Evolutionary conservation across 1,140 invertebrate species (phyloP), one percentile per base, ranked within the genome.

Genomic region (Anoplophora glabripennis): DNA sequence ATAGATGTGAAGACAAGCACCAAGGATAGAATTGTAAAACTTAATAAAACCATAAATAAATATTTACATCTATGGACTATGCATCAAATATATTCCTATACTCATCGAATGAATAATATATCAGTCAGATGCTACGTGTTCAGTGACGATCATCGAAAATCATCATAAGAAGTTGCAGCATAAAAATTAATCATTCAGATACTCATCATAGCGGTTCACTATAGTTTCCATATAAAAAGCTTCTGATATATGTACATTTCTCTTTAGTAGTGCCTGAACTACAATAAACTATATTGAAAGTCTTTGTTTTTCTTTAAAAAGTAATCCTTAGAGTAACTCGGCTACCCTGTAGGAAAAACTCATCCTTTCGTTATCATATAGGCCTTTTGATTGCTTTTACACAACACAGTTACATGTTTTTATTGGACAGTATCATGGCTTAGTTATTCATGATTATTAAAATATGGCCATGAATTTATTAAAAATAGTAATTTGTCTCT

Each of bases 221-320:
- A 64, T 59, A 59, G 49, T 59, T 67, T 69, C 69, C 71, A 75
- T 75, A 75, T 75, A 75, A 75, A 75, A 74, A 75, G 72, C 70
- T 71, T 72, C 66, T 68, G 65, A 64, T 67, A 71, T 75, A 75
- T 74, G 36, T 74, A 74, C 72, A 74, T 51, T 63, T 65, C 59
- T 65, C 52, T 70, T 67, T 72, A 36, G 42, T 64, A 55, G 58
- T 65, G 45, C 59, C 63, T 61, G 55, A 65, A 54, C 53, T 61
- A 61, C 53, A 48, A 41, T 57, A 53, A 56, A 54, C 33, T 60
- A 60, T 62, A 37, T 58, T 49, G 55, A 59, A 56, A 67, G 60
- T 64, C 61, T 59, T 64, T 51, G 28, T 37, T 35, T 53, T 11
- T 41, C 28, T 28, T 35, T 40, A 45, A 45, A 17, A 45, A 11